Evolutionary conservation across 2,888 invertebrate genomes (phyloP), one percentile per base, ranked within the genome.

Genomic region (Epistrophe eligans): DNA sequence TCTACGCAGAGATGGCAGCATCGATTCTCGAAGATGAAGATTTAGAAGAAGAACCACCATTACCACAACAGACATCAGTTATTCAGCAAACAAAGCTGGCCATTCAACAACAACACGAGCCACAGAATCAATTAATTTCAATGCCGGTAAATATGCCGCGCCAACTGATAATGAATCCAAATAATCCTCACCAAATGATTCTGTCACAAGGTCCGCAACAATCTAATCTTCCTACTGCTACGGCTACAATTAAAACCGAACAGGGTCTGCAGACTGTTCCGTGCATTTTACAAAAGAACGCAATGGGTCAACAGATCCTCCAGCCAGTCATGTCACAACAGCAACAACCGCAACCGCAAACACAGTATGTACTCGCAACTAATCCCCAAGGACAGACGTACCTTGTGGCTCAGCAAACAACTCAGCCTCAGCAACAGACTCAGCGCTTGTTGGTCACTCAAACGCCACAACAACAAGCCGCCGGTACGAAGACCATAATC

Each of bases 11-110:
- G 38, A 94, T 97, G 66, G 97, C 97, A 0, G 97, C 97, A 0
- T 97, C 97, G 45, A 96, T 97, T 64, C 93, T 97, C 19, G 97
- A 97, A 90, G 97, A 97, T 89, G 97, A 97, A 91, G 96, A 97
- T 45, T 77, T 93, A 82, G 93, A 93, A 40, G 93, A 93, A 70
- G 92, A 91, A 73, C 90, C 90, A 6, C 90, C 90, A 2, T 77
- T 6, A 2, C 17, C 17, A 2, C 67, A 67, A 38, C 66, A 45
- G 48, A 1, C 90, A 24, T 89, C 88, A 0, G 48, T 88, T 32
- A 90, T 84, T 52, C 90, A 90, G 67, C 90, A 89, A 35, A 40
- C 77, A 4, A 85, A 84, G 15, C 8, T 80, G 19, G 6, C 80
- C 15, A 45, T 72, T 2, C 48, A 55, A 24, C 79, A 88, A 60